phyloP scores from a whole-genome alignment of 2,888 invertebrate genomes.

The Cinara cedri region DNA sequence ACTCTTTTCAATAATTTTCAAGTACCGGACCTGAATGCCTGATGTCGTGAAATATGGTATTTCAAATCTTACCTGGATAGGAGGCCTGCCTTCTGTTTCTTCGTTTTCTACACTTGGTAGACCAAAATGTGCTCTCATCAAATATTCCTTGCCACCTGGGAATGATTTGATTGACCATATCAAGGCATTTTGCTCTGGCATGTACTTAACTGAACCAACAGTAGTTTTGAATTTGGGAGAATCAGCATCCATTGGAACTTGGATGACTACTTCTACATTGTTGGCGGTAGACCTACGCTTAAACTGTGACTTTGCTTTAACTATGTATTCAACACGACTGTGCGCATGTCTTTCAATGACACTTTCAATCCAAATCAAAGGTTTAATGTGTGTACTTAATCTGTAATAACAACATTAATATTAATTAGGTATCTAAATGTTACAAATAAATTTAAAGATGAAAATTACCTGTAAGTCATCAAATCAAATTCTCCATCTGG shows the following conservation, averaged over 20 bases:
- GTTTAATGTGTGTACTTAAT: constrained; percentile 65
- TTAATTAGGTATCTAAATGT: background rate
- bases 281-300: constrained; percentile 73
- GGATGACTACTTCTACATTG: constrained; percentile 72
- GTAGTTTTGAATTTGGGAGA: constrained; percentile 74
- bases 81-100: constrained; percentile 70
- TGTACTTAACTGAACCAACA: constrained; percentile 71
- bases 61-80: constrained; percentile 72
- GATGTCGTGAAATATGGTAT: constrained; percentile 76
- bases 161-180: constrained; percentile 74
- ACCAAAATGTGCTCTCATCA: constrained; percentile 73
- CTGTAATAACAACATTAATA: constrained; percentile 8
- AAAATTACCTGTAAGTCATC: constrained; percentile 70
- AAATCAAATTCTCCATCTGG: constrained; percentile 76
- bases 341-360: constrained; percentile 72
- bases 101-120: constrained; percentile 71
- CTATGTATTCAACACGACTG: constrained; percentile 73
- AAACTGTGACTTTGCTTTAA: constrained; percentile 73
- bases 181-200: constrained; percentile 70
- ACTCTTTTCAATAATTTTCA: constrained; percentile 76
- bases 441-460: background rate
- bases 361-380: constrained; percentile 74
- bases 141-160: constrained; percentile 73
- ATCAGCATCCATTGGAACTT: constrained; percentile 71
- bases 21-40: constrained; percentile 69